A percentile compares a stretch with the other conserved stretches of the same genome.
Evolutionary conservation across 2,113 vertebrate genomes (phyloP).

Genomic region (Rhinolophus ferrumequinum): DNA sequence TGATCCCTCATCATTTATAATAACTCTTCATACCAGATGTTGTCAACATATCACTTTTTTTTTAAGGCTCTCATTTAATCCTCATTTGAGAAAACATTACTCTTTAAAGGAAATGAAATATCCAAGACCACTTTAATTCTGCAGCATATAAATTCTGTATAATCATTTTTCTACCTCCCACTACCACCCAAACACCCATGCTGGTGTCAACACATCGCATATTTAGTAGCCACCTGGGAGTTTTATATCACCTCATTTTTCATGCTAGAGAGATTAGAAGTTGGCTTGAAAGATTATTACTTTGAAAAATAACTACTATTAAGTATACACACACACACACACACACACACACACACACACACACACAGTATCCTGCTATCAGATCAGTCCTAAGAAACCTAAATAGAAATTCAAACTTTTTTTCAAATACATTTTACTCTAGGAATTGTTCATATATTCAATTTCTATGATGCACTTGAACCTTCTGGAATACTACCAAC

Average conservation of each 20-base stretch:
- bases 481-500: slow-evolving; percentile 75
- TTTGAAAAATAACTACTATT: slow-evolving; percentile 71
- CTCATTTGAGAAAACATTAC: slow-evolving; percentile 50
- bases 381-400: slow-evolving; percentile 49
- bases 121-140: slow-evolving; percentile 54
- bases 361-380: neutral
- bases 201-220: slow-evolving; percentile 59
- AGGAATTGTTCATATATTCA: slow-evolving; percentile 77
- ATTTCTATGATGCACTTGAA: slow-evolving; percentile 72
- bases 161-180: slow-evolving; percentile 38
- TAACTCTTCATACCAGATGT: slow-evolving; percentile 46
- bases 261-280: slow-evolving; percentile 53
- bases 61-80: slow-evolving; percentile 55
- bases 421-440: slow-evolving; percentile 61
- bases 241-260: slow-evolving; percentile 62
- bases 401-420: neutral
- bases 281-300: slow-evolving; percentile 38
- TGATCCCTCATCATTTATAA: slow-evolving; percentile 56
- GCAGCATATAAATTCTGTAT: neutral
- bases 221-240: slow-evolving; percentile 59
- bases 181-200: neutral
- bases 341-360: neutral
- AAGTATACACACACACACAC: neutral
- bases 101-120: slow-evolving; percentile 59
- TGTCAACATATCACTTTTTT: slow-evolving; percentile 44